Conservation (phyloP, 1,140 invertebrate species). For the Drosophila fuyamai region DNA sequence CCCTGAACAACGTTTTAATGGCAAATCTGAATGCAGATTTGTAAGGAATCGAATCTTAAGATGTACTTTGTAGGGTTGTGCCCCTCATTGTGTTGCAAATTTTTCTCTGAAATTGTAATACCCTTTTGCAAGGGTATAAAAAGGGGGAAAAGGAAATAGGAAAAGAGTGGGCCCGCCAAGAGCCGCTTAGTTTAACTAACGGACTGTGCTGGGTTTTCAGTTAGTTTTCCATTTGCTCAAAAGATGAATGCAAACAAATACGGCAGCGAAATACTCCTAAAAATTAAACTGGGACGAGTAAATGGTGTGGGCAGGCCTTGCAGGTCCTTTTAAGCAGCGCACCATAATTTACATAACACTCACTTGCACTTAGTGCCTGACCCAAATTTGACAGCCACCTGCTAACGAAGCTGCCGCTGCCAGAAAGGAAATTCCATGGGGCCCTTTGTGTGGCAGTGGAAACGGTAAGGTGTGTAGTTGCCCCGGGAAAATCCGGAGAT, state of each 20-base stretch:
- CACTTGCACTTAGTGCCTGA: constrained; percentile 79
- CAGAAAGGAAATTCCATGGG: constrained; percentile 32
- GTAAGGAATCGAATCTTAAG: too few species aligned
- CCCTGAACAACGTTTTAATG: too few species aligned
- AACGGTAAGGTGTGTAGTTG: background rate
- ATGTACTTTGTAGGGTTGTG: too few species aligned
- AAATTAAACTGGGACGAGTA: constrained; percentile 9
- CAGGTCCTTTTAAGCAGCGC: constrained; percentile 64
- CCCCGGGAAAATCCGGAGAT: constrained; percentile 19
- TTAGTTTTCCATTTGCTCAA: constrained; percentile 55
- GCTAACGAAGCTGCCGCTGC: constrained; percentile 18
- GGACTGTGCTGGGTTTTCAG: constrained; percentile 32
- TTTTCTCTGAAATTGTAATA: too few species aligned
- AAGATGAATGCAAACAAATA: constrained; percentile 48
- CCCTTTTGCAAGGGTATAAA: constrained; percentile 10
- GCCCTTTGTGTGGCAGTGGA: constrained; percentile 19
- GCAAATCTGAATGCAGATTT: too few species aligned
- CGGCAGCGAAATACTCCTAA: constrained; percentile 13
- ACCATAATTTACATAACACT: constrained; percentile 78
- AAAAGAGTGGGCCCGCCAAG: constrained; percentile 36
- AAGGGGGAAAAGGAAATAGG: background rate
- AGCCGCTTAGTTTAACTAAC: constrained; percentile 62
- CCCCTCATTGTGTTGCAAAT: too few species aligned
- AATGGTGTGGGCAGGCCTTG: constrained; percentile 25
- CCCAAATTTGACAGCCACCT: constrained; percentile 64